These are phyloP conservation scores for Venusia cambrica DNA, from an alignment of 2,888 invertebrate species.

Conservation along the genomic window DNA sequence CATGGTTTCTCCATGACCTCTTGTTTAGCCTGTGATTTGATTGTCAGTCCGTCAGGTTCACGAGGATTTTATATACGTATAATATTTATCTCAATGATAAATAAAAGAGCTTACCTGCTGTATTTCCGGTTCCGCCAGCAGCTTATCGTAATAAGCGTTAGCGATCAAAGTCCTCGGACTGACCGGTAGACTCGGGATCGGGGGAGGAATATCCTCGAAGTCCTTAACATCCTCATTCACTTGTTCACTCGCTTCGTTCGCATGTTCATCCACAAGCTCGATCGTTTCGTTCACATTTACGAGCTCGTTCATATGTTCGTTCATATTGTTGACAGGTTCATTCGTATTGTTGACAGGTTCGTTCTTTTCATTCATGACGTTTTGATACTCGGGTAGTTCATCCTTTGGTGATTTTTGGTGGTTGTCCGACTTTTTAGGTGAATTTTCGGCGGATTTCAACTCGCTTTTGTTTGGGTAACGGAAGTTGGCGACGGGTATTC, in stretches of 20 bases:
- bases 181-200: slow-evolving; percentile 74
- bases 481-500: slow-evolving; percentile 74
- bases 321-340: too few relatives aligned
- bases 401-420: slow-evolving; percentile 34
- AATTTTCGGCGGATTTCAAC: slow-evolving; percentile 55
- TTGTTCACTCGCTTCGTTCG: too few relatives aligned
- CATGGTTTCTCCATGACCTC: too few relatives aligned
- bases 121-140: slow-evolving; percentile 88
- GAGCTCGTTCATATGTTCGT: too few relatives aligned
- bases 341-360: slow-evolving; percentile 37
- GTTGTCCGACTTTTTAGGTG: slow-evolving; percentile 54
- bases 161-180: slow-evolving; percentile 77
- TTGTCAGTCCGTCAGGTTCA: too few relatives aligned
- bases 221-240: slow-evolving; percentile 20
- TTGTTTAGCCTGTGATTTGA: too few relatives aligned
- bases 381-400: slow-evolving; percentile 68
- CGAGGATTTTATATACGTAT: too few relatives aligned
- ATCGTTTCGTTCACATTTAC: too few relatives aligned
- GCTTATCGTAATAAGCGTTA: slow-evolving; percentile 89
- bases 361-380: slow-evolving; percentile 42
- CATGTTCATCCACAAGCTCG: too few relatives aligned
- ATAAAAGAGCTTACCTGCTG: slow-evolving; percentile 74
- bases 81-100: too few relatives aligned
- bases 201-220: slow-evolving; percentile 61
- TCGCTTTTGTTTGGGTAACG: slow-evolving; percentile 71